A percentile compares a stretch with the other conserved stretches of the same genome.
Evolutionary conservation across 2,888 invertebrate species (phyloP).

Genomic region (Eustalomyia histrio): DNA sequence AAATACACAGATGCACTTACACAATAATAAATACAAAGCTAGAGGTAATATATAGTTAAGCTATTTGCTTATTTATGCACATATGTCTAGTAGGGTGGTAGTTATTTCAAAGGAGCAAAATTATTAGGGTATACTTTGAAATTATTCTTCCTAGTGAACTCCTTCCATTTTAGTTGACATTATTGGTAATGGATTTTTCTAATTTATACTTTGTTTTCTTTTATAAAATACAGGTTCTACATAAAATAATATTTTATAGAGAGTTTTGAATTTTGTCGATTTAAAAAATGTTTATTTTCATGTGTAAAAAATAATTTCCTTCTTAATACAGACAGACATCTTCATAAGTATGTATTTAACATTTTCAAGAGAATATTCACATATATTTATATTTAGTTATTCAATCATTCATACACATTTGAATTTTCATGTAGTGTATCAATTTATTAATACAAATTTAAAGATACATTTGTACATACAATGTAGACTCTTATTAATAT

Average conservation of each 20-base stretch:
- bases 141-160: too few relatives aligned
- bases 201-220: too few relatives aligned
- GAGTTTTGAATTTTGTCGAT: too few relatives aligned
- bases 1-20: not conserved
- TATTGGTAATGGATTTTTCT: too few relatives aligned
- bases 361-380: conserved; percentile 24
- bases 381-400: too few relatives aligned
- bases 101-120: too few relatives aligned
- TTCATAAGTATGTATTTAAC: conserved; percentile 14
- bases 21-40: not conserved
- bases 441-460: not conserved
- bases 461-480: not conserved
- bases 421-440: conserved; percentile 14
- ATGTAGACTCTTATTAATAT: conserved; percentile 47
- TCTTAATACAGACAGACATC: not conserved
- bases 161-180: too few relatives aligned
- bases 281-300: too few relatives aligned
- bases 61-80: conserved; percentile 47
- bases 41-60: conserved; percentile 31
- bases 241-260: too few relatives aligned
- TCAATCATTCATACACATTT: conserved; percentile 1
- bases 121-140: too few relatives aligned
- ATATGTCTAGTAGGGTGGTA: not conserved
- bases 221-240: too few relatives aligned
- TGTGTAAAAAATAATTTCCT: too few relatives aligned